Percentiles rank a stretch among this genome's conserved stretches.
phyloP scores from a whole-genome alignment of 2,797 vertebrate genomes.

The Notamacropus eugenii region DNA sequence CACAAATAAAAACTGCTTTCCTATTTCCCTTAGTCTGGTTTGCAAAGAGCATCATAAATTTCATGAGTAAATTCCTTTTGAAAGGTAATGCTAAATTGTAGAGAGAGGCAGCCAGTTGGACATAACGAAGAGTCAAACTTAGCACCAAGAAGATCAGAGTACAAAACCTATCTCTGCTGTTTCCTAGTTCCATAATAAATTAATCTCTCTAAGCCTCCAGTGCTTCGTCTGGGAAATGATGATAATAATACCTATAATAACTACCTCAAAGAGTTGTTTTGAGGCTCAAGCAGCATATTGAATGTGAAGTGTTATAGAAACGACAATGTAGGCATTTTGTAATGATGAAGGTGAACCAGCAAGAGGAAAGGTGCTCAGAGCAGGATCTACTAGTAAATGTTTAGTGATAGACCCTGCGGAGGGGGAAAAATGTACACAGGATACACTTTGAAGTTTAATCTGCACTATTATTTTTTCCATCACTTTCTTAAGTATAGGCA shows the following conservation, averaged over 20 bases:
- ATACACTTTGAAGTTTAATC: too few species aligned
- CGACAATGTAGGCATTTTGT: not conserved
- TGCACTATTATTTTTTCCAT: too few species aligned
- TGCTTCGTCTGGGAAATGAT: not conserved
- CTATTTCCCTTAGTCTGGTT: constrained; percentile 42
- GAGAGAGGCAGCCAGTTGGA: not conserved
- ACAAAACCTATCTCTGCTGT: not conserved
- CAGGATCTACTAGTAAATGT: not conserved
- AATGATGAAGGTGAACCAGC: not conserved
- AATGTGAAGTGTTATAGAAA: not conserved
- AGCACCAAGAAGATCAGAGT: not conserved
- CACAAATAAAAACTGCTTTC: constrained; percentile 47
- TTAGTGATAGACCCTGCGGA: not conserved
- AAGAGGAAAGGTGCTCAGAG: not conserved
- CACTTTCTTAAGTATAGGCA: too few species aligned
- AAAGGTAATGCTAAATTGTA: not conserved
- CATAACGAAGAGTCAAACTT: not conserved
- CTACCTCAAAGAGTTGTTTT: not conserved
- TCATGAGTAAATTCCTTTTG: not conserved
- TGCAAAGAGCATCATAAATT: constrained; percentile 46
- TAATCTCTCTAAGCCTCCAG: not conserved
- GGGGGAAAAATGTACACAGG: too few species aligned
- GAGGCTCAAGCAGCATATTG: not conserved
- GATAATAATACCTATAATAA: not conserved
- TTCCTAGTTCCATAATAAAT: not conserved